These are phyloP conservation scores for Gopherus flavomarginatus DNA, from an alignment of 2,113 vertebrate species.

Conservation along the genomic window DNA sequence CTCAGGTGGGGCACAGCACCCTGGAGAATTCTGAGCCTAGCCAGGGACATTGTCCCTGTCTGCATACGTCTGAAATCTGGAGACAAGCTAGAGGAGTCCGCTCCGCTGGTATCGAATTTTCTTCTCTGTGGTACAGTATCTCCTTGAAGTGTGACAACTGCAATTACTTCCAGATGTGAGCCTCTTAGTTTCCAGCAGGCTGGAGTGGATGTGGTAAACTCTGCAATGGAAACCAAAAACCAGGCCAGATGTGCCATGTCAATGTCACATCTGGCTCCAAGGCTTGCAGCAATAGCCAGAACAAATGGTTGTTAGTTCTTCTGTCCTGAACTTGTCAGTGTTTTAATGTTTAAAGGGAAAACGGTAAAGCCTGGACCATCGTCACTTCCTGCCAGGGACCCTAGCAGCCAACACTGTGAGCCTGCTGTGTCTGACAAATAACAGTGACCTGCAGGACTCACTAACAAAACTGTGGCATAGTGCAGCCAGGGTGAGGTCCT, in stretches of 20 bases:
- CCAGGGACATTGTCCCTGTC: not conserved
- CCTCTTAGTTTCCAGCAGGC: slow-evolving; percentile 73
- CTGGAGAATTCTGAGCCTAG: not conserved
- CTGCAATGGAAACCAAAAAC: slow-evolving; percentile 76
- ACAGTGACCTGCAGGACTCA: not conserved
- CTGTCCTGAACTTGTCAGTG: not conserved
- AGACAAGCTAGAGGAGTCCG: slow-evolving; percentile 57
- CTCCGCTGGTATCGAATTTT: slow-evolving; percentile 55
- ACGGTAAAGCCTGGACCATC: not conserved
- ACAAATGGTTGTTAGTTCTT: slow-evolving; percentile 12
- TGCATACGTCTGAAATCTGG: slow-evolving; percentile 56
- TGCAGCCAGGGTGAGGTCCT: not conserved
- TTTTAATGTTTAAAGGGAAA: not conserved
- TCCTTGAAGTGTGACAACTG: slow-evolving; percentile 84
- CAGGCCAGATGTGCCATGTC: slow-evolving; percentile 76
- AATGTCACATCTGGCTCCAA: slow-evolving; percentile 75
- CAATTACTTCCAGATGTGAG: slow-evolving; percentile 80
- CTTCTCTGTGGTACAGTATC: slow-evolving; percentile 74
- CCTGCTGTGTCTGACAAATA: not conserved
- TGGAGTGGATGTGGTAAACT: slow-evolving; percentile 81
- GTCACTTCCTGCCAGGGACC: not conserved
- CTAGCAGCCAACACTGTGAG: not conserved
- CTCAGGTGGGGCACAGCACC: not conserved
- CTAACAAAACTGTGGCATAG: not conserved
- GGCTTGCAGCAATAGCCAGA: slow-evolving; percentile 43